phyloP scores from a whole-genome alignment of 2,113 vertebrate genomes.

The Catharus fuscescens region DNA sequence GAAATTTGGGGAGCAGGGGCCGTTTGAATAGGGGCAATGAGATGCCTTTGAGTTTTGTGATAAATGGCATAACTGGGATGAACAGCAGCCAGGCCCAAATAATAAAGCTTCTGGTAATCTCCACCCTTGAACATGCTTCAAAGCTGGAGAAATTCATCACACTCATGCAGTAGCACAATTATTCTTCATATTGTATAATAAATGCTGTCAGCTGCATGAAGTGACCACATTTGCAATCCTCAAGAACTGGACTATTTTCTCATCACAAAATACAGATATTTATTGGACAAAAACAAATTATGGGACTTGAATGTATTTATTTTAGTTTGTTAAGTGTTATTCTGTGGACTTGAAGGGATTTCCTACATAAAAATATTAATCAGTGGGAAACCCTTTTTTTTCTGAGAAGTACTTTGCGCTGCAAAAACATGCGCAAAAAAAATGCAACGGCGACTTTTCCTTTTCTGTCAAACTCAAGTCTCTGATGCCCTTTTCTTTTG shows the following conservation, averaged over 20 bases:
- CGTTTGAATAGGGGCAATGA: background rate
- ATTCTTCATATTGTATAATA: slow-evolving; percentile 47
- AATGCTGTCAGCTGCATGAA: slow-evolving; percentile 32
- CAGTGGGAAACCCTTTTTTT: background rate
- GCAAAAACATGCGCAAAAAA: background rate
- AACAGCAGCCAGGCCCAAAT: background rate
- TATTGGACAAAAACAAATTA: slow-evolving; percentile 9
- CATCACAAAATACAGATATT: background rate
- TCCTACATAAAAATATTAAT: background rate
- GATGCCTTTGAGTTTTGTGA: background rate
- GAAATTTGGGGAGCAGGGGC: background rate
- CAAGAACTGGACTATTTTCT: background rate
- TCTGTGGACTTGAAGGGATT: background rate
- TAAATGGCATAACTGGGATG: background rate
- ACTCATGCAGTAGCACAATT: background rate
- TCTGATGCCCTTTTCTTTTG: background rate
- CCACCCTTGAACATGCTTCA: background rate
- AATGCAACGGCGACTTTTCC: background rate
- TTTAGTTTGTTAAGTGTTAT: background rate
- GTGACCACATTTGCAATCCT: slow-evolving; percentile 8
- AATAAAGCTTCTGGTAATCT: background rate
- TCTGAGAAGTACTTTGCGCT: background rate
- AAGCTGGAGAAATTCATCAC: background rate
- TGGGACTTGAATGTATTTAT: background rate
- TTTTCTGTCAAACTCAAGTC: background rate